phyloP scores from a whole-genome alignment of 2,113 vertebrate species.

The Carassius gibelio region DNA sequence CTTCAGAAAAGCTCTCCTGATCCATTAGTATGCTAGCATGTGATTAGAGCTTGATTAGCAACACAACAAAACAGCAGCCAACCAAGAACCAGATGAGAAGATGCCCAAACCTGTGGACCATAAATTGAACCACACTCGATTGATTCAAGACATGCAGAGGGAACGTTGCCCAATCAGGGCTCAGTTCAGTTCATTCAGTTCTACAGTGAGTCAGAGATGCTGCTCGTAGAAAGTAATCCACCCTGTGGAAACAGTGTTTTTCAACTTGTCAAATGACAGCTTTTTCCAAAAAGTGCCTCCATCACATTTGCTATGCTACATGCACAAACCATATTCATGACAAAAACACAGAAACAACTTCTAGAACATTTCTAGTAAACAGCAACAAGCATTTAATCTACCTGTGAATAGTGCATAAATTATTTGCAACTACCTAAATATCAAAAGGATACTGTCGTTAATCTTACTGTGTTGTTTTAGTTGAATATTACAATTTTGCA shows the following conservation, averaged over 20 bases:
- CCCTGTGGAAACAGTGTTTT: background rate
- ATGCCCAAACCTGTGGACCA: slow-evolving; percentile 47
- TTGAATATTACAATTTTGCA: background rate
- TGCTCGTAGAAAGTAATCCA: slow-evolving; percentile 22
- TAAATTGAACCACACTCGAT: slow-evolving; percentile 57
- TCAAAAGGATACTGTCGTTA: too few relatives aligned
- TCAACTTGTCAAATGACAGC: background rate
- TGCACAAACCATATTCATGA: background rate
- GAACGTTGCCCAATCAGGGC: slow-evolving; percentile 46
- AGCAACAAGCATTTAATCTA: background rate
- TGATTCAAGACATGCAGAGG: slow-evolving; percentile 42
- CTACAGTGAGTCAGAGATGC: slow-evolving; percentile 40
- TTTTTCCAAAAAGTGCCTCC: background rate
- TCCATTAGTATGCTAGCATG: slow-evolving; percentile 39
- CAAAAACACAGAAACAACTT: background rate
- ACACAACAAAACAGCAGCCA: slow-evolving; percentile 20
- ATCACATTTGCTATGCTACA: background rate
- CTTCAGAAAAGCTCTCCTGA: background rate
- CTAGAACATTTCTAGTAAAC: too few relatives aligned
- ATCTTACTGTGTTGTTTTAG: background rate
- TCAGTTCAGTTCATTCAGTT: slow-evolving; percentile 11
- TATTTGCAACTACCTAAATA: background rate
- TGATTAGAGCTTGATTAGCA: slow-evolving; percentile 57
- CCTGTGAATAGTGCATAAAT: background rate
- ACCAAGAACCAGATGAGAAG: slow-evolving; percentile 28